A percentile compares a stretch with the other conserved stretches of the same genome.
Conservation (phyloP, 2,797 vertebrate genomes). For the Microctenopoma stevenorrisi region DNA sequence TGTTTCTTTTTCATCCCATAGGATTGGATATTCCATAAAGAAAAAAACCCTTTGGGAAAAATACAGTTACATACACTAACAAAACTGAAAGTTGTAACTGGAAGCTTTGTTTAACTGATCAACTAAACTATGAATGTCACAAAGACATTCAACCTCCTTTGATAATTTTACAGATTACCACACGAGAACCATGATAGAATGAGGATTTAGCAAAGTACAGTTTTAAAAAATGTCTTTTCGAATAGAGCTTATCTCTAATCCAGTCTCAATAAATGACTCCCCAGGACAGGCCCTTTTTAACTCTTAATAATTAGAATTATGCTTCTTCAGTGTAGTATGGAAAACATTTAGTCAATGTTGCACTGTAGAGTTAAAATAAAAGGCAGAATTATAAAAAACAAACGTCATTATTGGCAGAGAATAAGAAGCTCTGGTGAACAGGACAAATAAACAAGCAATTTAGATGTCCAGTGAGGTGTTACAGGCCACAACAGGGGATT, state of each 20-base stretch:
- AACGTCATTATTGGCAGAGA: conserved; percentile 27
- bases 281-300: conserved; percentile 11
- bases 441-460: conserved; percentile 57
- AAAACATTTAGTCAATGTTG: conserved; percentile 12
- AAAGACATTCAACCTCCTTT: conserved; percentile 24
- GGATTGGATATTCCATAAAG: conserved; percentile 17
- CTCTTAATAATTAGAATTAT: conserved; percentile 6
- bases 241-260: conserved; percentile 37
- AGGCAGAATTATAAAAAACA: conserved; percentile 14
- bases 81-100: conserved; percentile 15
- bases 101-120: conserved; percentile 23
- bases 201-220: conserved; percentile 16
- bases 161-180: conserved; percentile 18
- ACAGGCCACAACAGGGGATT: conserved; percentile 46
- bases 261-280: conserved; percentile 8
- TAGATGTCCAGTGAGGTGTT: conserved; percentile 53
- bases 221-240: conserved; percentile 29
- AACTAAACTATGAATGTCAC: conserved; percentile 21
- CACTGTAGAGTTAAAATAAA: background rate
- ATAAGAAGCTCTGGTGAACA: conserved; percentile 32
- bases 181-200: conserved; percentile 25
- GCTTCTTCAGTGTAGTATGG: background rate
- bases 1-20: background rate
- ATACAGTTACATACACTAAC: conserved; percentile 21
- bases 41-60: conserved; percentile 5